These are phyloP conservation scores for Scrobipalpa atriplicella DNA, from an alignment of 2,888 invertebrate species.

Conservation along the genomic window DNA sequence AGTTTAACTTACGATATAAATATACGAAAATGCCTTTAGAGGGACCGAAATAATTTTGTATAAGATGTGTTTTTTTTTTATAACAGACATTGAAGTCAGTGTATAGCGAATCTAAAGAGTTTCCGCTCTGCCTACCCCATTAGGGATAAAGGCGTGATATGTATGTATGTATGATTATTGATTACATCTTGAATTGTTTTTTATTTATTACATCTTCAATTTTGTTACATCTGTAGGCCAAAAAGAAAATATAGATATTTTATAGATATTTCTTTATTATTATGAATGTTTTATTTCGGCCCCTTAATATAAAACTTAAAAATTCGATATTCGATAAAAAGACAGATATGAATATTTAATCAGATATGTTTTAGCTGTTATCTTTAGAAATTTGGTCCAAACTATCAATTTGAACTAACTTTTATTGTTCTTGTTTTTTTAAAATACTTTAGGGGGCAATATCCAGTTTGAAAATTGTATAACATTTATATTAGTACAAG, in stretches of 20 bases:
- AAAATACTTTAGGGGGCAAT: neutral
- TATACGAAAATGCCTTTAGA: neutral
- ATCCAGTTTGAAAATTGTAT: neutral
- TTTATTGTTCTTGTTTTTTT: neutral
- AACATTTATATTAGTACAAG: neutral
- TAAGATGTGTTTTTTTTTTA: neutral
- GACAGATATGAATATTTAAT: conserved; percentile 69
- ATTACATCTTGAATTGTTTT: no score
- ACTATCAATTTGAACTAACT: conserved; percentile 42
- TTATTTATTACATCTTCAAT: no score
- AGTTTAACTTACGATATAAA: neutral
- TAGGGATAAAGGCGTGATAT: no score
- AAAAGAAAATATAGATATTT: no score
- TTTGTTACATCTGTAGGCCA: no score
- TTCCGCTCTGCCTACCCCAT: no score
- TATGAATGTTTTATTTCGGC: neutral
- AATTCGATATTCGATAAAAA: conserved; percentile 50
- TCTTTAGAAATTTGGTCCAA: conserved; percentile 70
- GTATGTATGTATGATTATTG: no score
- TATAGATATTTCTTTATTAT: neutral
- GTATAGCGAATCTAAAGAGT: no score
- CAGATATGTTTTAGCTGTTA: conserved; percentile 73
- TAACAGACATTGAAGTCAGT: no score
- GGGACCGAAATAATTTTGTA: neutral
- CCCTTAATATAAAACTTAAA: neutral